phyloP scores from a whole-genome alignment of 92 coral and sea anemone species.

The Epizoanthus stellaris region DNA sequence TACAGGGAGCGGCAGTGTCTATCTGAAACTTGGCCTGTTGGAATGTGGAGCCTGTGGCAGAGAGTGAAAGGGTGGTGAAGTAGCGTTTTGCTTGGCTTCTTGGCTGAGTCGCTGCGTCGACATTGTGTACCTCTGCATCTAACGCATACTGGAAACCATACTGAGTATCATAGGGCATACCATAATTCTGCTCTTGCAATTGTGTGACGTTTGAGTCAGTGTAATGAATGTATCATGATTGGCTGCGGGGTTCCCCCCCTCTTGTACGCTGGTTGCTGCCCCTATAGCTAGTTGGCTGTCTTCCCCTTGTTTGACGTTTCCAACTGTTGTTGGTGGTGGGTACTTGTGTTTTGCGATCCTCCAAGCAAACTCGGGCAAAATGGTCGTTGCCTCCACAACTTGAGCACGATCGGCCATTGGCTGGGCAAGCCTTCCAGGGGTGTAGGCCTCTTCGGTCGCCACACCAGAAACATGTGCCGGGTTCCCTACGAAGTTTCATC shows the following conservation, averaged over 20 bases:
- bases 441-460: slow-evolving; percentile 22
- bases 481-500: slow-evolving; percentile 31
- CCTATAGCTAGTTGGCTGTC: not conserved
- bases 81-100: no score
- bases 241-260: slow-evolving; percentile 9
- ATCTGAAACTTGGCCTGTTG: no score
- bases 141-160: not conserved
- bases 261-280: slow-evolving; percentile 8
- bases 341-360: slow-evolving; percentile 16
- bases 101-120: no score
- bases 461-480: slow-evolving; percentile 34
- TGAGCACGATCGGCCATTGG: slow-evolving; percentile 39
- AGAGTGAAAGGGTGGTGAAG: no score
- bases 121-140: not conserved
- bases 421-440: slow-evolving; percentile 29
- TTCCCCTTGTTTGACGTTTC: slow-evolving; percentile 22
- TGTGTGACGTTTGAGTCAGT: slow-evolving; percentile 8
- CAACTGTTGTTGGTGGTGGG: not conserved
- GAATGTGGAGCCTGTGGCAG: no score
- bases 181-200: not conserved
- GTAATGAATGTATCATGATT: slow-evolving; percentile 6
- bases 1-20: no score
- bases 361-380: slow-evolving; percentile 52
- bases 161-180: slow-evolving; percentile 1
- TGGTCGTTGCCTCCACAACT: slow-evolving; percentile 55